Conservation (phyloP, 2,888 invertebrate species). For the Cataglyphis livida region DNA sequence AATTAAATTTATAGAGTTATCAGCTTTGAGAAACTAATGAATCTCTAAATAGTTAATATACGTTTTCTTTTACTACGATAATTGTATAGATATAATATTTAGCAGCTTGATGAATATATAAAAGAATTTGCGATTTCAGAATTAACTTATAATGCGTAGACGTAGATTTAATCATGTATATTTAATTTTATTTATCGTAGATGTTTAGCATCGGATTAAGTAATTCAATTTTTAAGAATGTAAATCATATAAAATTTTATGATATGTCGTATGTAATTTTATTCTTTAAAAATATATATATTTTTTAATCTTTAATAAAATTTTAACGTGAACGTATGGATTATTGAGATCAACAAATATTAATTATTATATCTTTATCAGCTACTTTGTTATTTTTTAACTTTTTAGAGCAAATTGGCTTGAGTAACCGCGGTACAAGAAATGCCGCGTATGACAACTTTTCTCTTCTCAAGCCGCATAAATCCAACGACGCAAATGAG, state of each 20-base stretch:
- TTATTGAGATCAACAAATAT: not conserved
- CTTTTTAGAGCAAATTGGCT: not conserved
- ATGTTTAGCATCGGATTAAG: not conserved
- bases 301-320: not conserved
- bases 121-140: not conserved
- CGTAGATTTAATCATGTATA: not conserved
- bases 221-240: not conserved
- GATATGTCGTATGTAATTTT: not conserved
- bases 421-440: not conserved
- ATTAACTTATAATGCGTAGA: not conserved
- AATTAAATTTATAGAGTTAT: not conserved
- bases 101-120: not conserved
- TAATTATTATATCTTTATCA: not conserved
- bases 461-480: slow-evolving; percentile 8
- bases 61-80: not conserved
- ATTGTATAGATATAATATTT: not conserved
- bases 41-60: not conserved
- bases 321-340: not conserved
- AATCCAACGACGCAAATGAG: slow-evolving; percentile 43
- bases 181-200: not conserved
- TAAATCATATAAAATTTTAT: not conserved
- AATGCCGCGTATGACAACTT: slow-evolving; percentile 20
- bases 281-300: not conserved
- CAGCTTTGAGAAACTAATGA: not conserved
- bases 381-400: not conserved